These are phyloP conservation scores for Rhingia campestris DNA, from an alignment of 2,888 invertebrate species.

Conservation along the genomic window DNA sequence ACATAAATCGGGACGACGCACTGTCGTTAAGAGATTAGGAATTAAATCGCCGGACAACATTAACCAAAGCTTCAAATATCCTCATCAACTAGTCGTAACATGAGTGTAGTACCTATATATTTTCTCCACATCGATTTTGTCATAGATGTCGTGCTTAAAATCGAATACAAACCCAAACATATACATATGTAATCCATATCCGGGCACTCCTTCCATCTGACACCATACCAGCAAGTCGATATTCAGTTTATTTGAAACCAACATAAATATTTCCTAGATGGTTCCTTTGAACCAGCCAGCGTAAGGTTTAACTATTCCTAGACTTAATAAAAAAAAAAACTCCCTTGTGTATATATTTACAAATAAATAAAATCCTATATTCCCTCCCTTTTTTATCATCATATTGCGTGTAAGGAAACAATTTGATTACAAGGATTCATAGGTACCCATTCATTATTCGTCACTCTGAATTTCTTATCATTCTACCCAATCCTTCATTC, in stretches of 20 bases:
- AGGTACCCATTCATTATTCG: conserved; percentile 16
- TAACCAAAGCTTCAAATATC: too few relatives aligned
- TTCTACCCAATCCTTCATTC: background rate
- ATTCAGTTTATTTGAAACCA: background rate
- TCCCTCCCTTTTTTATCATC: background rate
- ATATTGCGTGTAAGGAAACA: conserved; percentile 28
- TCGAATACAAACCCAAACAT: background rate
- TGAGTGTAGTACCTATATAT: background rate
- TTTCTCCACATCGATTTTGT: background rate
- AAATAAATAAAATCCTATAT: background rate
- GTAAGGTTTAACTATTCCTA: conserved; percentile 5
- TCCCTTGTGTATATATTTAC: background rate
- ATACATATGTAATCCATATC: background rate
- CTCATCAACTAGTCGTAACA: background rate
- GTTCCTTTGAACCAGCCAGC: conserved; percentile 18
- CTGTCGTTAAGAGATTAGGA: too few relatives aligned
- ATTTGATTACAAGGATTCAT: conserved; percentile 29
- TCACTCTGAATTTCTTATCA: conserved; percentile 12
- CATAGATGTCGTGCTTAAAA: conserved; percentile 11
- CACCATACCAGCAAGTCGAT: background rate
- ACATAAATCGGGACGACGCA: too few relatives aligned
- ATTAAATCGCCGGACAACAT: too few relatives aligned
- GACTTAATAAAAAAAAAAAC: conserved; percentile 23
- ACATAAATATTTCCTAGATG: conserved; percentile 31
- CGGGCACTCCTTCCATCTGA: background rate